Evolutionary conservation across 1,140 invertebrate genomes (phyloP).

Genomic region (Philaenus spumarius): DNA sequence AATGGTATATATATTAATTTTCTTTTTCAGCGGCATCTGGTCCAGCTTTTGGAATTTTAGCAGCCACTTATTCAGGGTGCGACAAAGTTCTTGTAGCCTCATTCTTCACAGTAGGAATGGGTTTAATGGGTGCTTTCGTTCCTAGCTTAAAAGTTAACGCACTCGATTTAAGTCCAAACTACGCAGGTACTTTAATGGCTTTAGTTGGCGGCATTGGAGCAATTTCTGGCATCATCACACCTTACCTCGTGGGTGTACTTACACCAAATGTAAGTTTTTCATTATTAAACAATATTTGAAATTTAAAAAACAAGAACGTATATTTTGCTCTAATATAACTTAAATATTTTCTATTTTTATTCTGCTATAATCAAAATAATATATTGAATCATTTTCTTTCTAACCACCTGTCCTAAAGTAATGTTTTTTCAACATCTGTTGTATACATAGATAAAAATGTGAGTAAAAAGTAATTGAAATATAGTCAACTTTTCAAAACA

Average conservation of each 20-base stretch:
- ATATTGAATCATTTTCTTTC: too few relatives aligned
- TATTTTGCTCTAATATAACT: too few relatives aligned
- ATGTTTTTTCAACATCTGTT: too few relatives aligned
- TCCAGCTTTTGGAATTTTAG: slow-evolving; percentile 69
- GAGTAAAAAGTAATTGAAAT: too few relatives aligned
- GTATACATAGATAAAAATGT: too few relatives aligned
- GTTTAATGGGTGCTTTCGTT: slow-evolving; percentile 66
- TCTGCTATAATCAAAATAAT: too few relatives aligned
- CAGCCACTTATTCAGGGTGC: slow-evolving; percentile 73
- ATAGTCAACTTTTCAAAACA: too few relatives aligned
- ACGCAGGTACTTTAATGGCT: slow-evolving; percentile 73
- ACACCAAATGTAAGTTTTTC: slow-evolving; percentile 64
- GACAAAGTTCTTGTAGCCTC: slow-evolving; percentile 53
- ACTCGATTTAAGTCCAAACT: slow-evolving; percentile 75
- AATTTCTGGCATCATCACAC: slow-evolving; percentile 69
- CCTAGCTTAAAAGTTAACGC: slow-evolving; percentile 73
- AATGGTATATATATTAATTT: too few relatives aligned
- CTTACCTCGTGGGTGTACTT: slow-evolving; percentile 67
- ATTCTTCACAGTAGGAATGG: slow-evolving; percentile 63
- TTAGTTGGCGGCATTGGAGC: slow-evolving; percentile 77
- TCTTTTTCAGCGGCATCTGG: slow-evolving; percentile 54
- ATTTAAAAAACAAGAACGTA: too few relatives aligned
- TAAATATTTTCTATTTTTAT: too few relatives aligned
- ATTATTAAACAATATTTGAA: too few relatives aligned
- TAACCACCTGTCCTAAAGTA: too few relatives aligned